Conservation (phyloP, 2,113 vertebrate genomes). For the Anas platyrhynchos region DNA sequence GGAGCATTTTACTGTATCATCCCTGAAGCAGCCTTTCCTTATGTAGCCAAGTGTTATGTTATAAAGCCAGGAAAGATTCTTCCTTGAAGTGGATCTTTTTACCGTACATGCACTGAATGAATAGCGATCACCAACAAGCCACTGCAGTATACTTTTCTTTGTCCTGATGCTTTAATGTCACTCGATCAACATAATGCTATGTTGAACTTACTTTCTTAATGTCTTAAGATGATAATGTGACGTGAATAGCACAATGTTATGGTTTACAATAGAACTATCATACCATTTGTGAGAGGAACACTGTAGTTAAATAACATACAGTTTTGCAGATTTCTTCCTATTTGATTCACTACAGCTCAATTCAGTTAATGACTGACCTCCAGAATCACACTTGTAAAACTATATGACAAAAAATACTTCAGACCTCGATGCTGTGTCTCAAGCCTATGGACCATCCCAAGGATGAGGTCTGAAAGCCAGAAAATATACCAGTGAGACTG, state of each 20-base stretch:
- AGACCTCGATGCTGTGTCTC: neutral
- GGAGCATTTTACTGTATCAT: neutral
- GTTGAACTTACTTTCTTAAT: neutral
- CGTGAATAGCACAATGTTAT: neutral
- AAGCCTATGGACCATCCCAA: neutral
- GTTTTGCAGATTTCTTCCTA: neutral
- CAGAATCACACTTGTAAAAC: neutral
- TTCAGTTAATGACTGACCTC: neutral
- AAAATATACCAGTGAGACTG: neutral
- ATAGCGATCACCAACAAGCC: neutral
- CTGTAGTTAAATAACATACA: neutral
- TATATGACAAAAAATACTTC: neutral
- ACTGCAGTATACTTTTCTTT: neutral
- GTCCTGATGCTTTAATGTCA: neutral
- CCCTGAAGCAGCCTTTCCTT: neutral
- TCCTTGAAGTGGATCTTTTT: neutral
- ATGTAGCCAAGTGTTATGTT: neutral
- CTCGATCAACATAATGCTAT: neutral
- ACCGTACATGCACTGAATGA: neutral
- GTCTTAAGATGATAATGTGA: neutral
- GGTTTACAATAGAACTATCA: neutral
- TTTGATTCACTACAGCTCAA: neutral
- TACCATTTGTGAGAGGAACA: neutral
- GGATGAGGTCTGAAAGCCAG: neutral
- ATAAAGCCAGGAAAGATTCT: neutral